Evolutionary conservation across 2,113 vertebrate genomes (phyloP), one percentile per base, ranked within the genome.

Genomic region (Strigops habroptila): DNA sequence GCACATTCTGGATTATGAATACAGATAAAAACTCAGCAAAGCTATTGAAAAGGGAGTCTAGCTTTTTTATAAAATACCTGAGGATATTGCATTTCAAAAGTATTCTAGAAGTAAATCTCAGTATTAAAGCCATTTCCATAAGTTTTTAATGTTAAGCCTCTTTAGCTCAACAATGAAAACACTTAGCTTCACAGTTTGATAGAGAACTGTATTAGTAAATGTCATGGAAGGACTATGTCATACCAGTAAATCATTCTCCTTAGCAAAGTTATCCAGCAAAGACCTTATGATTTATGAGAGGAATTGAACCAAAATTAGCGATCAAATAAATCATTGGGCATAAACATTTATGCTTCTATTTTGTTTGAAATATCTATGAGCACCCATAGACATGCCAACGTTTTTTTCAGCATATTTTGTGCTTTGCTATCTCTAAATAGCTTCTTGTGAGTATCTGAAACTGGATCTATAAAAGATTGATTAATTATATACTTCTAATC

Each of bases 141-240:
- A 95, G 79, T 97, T 96, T 96, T 95, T 92, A 89, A 91, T 94
- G 90, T 91, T 97, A 97, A 97, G 92, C 95, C 82, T 94, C 97
- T 97, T 97, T 93, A 94, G 62, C 79, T 96, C 65, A 88, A 97
- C 95, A 97, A 96, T 89, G 80, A 92, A 95, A 96, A 97, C 95
- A 96, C 94, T 97, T 96, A 95, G 94, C 85, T 96, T 96, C 94
- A 97, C 95, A 95, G 92, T 95, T 93, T 97, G 95, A 97, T 94
- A 97, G 91, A 93, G 91, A 91, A 83, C 63, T 91, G 77, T 75
- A 92, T 97, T 97, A 97, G 79, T 73, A 92, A 96, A 93, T 94
- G 91, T 95, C 95, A 91, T 77, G 52, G 92, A 92, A 96, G 82
- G 76, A 57, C 77, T 96, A 10, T 95, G 90, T 83, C 89, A 87